phyloP scores from a whole-genome alignment of 1,140 invertebrate genomes.

The Dolichoris vasculosae region DNA sequence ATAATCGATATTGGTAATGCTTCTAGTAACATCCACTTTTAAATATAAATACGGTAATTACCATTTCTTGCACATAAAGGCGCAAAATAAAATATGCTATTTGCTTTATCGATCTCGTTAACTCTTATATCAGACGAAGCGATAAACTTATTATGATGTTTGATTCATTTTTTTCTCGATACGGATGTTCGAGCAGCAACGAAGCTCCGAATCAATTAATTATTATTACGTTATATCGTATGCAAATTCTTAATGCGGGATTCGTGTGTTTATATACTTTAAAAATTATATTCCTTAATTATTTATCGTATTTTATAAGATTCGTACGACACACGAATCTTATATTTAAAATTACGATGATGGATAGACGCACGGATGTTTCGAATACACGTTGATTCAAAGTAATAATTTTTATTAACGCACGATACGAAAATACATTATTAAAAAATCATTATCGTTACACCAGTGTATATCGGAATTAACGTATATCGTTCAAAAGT shows the following conservation, averaged over 20 bases:
- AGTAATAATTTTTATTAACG: background rate
- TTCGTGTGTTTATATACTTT: background rate
- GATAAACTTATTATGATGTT: background rate
- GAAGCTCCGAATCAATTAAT: background rate
- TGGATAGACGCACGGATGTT: background rate
- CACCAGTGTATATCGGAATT: too few species aligned
- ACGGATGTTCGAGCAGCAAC: background rate
- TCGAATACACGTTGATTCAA: background rate
- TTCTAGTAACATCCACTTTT: background rate
- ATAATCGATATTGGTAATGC: too few species aligned
- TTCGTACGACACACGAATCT: background rate
- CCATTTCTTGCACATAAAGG: background rate
- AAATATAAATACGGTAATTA: background rate
- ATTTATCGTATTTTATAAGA: background rate
- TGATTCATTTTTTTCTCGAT: background rate
- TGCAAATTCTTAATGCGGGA: background rate
- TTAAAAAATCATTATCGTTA: too few species aligned
- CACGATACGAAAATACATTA: too few species aligned
- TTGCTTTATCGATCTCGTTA: background rate
- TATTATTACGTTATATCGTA: background rate
- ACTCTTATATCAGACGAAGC: too few species aligned
- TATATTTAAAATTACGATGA: background rate
- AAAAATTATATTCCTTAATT: background rate
- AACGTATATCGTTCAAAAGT: too few species aligned
- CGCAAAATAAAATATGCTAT: background rate